A percentile compares a stretch with the other conserved stretches of the same genome.
phyloP scores from a whole-genome alignment of 2,888 invertebrate genomes.

The Pherbina coryleti region DNA sequence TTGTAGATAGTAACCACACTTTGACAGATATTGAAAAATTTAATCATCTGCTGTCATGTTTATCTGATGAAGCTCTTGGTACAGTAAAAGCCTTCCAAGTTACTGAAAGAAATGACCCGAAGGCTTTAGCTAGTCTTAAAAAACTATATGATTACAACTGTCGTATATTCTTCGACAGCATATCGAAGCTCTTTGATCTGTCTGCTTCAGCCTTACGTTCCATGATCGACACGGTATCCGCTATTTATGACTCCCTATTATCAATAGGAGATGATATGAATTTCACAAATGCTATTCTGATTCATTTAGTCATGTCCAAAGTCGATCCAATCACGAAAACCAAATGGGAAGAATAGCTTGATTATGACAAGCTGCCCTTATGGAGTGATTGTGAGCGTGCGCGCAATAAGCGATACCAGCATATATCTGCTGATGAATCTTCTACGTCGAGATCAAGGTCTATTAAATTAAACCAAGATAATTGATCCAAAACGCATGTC shows the following conservation, averaged over 20 bases:
- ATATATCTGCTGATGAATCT: no score
- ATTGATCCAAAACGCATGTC: no score
- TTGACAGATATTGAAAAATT: conserved; percentile 36
- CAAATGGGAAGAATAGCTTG: conserved; percentile 40
- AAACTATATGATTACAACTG: no score
- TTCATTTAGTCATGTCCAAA: conserved; percentile 44
- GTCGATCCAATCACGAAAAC: conserved; percentile 37
- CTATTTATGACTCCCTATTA: conserved; percentile 26
- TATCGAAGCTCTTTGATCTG: conserved; percentile 43
- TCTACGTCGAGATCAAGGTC: no score
- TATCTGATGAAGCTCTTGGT: conserved; percentile 42
- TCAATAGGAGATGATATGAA: conserved; percentile 41
- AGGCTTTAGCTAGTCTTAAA: conserved; percentile 39
- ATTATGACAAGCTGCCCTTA: neutral
- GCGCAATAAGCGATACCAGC: no score
- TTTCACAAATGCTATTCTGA: conserved; percentile 43
- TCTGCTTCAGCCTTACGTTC: conserved; percentile 42
- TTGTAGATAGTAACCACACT: conserved; percentile 29
- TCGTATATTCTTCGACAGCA: conserved; percentile 45
- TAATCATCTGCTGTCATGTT: conserved; percentile 39
- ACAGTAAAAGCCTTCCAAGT: conserved; percentile 43
- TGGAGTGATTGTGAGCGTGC: no score
- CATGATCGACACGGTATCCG: conserved; percentile 44
- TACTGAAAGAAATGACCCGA: conserved; percentile 41
- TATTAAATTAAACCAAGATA: no score